Base-by-base conservation (phyloP, 2,888 invertebrate genomes). In the Griposia aprilina region DNA sequence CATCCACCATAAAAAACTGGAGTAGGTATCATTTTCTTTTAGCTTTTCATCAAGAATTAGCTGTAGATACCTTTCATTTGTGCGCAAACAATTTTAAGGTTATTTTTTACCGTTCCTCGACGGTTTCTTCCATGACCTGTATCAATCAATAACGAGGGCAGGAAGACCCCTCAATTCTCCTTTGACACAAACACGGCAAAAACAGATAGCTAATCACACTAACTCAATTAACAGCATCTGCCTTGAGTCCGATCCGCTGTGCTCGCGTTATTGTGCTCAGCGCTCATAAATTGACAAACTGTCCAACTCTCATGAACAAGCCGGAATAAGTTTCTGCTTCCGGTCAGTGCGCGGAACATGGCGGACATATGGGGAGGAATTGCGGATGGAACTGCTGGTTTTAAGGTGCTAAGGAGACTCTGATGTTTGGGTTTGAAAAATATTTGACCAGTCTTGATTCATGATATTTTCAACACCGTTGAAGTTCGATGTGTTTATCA, bases 201-300 rank as follows among this genome's bases (percentile, higher is more conserved):
- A 83, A 84, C 79, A 83, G 81, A 81, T 79, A 89, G 88, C 86
- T 89, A 90, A 91, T 91, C 88, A 88, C 88, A 86, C 83, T 88
- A 91, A 93, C 94, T 94, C 94, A 94, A 94, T 95, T 94, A 95
- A 91, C 92, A 90, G 92, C 93, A 93, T 94, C 93, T 94, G 93
- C 92, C 92, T 92, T 93, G 93, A 93, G 90, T 92, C 92, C 91
- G 90, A 90, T 91, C 91, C 90, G 91, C 90, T 91, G 91, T 90
- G 90, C 88, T 82, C 90, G 89, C 91, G 90, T 89, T 93, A 92
- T 94, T 94, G 94, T 93, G 92, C 90, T 89, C 92, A 88, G 92
- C 82, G 90, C 94, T 93, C 95, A 95, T 96, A 96, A 96, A 96
- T 96, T 96, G 96, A 96, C 96, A 95, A 96, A 96, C 94, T 96